Conservation (phyloP, 2,888 invertebrate genomes). For the Microplitis manilae region DNA sequence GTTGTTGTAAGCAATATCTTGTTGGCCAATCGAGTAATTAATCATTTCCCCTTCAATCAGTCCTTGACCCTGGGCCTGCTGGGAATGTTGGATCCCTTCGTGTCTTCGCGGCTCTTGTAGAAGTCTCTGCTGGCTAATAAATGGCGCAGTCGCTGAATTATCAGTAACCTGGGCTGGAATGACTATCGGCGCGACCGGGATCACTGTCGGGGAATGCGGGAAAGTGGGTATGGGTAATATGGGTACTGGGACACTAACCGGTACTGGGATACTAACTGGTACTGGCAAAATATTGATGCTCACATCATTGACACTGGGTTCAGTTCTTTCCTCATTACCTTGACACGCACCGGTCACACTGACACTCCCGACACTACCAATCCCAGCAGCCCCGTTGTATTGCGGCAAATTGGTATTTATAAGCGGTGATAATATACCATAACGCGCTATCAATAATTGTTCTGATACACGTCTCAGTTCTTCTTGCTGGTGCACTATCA, state of each 20-base stretch:
- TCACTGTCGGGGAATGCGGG: constrained; percentile 58
- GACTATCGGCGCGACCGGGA: constrained; percentile 56
- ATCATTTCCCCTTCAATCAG: constrained; percentile 58
- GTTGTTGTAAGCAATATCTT: constrained; percentile 62
- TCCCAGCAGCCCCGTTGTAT: constrained; percentile 50
- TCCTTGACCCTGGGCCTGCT: constrained; percentile 49
- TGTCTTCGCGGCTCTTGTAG: constrained; percentile 52
- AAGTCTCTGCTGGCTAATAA: constrained; percentile 50
- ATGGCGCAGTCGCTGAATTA: constrained; percentile 43
- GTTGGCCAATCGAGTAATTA: constrained; percentile 62
- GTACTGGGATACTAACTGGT: constrained; percentile 52
- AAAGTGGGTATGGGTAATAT: constrained; percentile 64
- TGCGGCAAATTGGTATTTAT: constrained; percentile 67
- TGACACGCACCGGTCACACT: constrained; percentile 27
- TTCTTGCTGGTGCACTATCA: constrained; percentile 89
- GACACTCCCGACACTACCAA: constrained; percentile 51
- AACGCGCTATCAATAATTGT: constrained; percentile 85
- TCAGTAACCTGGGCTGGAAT: constrained; percentile 55
- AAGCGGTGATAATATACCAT: constrained; percentile 76
- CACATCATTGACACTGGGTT: constrained; percentile 29
- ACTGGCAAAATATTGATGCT: constrained; percentile 58
- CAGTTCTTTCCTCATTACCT: background rate
- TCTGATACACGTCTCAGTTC: constrained; percentile 90
- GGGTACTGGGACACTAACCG: constrained; percentile 61
- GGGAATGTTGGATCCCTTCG: constrained; percentile 51